Conservation (phyloP, 2,113 vertebrate genomes). For the mouse (Mus musculus) region DNA sequence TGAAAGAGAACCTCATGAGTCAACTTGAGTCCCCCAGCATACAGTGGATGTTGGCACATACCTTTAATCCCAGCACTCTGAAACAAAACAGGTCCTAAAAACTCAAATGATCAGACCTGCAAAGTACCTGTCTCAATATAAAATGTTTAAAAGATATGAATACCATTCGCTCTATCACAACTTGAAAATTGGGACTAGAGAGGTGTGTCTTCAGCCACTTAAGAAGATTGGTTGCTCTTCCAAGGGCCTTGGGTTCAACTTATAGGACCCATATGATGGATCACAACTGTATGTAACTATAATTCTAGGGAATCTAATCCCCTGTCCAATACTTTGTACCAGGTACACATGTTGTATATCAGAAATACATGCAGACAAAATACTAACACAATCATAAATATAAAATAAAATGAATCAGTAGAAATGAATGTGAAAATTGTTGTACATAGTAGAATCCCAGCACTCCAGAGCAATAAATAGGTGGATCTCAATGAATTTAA, state of each 20-base stretch:
- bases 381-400: neutral
- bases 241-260: neutral
- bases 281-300: neutral
- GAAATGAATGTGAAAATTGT: neutral
- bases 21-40: rapidly evolving
- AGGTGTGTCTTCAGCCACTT: no score
- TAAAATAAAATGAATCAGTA: neutral
- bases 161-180: neutral
- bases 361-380: neutral
- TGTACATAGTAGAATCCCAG: neutral
- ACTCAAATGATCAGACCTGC: neutral
- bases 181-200: neutral
- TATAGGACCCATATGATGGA: neutral
- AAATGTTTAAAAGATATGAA: neutral
- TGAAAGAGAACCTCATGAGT: neutral
- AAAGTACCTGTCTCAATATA: slow-evolving; percentile 23
- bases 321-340: neutral
- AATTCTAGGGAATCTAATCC: no score
- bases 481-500: neutral
- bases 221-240: neutral
- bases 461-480: neutral
- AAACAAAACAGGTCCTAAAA: neutral
- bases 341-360: neutral
- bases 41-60: neutral
- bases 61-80: neutral